Base-by-base conservation (phyloP, 2,888 invertebrate genomes). In the Pemphredon lugubris region DNA sequence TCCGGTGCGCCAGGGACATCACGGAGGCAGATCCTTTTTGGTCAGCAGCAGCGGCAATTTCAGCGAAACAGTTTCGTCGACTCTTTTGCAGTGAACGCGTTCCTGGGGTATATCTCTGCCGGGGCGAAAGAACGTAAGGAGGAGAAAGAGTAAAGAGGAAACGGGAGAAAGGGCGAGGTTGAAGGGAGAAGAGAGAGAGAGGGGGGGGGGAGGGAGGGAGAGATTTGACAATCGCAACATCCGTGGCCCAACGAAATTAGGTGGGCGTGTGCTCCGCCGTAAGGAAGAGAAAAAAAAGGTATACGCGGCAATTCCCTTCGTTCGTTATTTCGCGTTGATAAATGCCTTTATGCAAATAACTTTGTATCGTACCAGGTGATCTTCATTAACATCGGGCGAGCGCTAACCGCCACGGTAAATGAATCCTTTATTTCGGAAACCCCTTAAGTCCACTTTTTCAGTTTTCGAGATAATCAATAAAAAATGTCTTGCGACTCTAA, bases 31-130 rank as follows among this genome's bases (percentile, higher is more conserved):
- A 67, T 79, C 44, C 78, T 73, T 75, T 77, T 76, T 76, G 83
- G 82, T 79, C 83, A 82, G 72, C 80, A 77, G 70, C 81, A 60
- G 70, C 83, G 57, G 76, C 71, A 77, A 78, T 80, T 72, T 58
- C 63, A 53, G 30, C 57, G 64, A 76, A 76, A 68, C 59, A 57
- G 66, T 77, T 77, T 69, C 53, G 45, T 39, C 18, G 63, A 69
- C 47, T 57, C 67, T 34, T 66, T 57, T 39, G 50, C 65, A 42
- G 53, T 23, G 39, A 55, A 59, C 39, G 4, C 26, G 37, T 20
- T 7, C n/a, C 21, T 37, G n/a, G 2, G 50, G 34, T 26, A 34
- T 32, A 13, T 50, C 32, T 2, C 9, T 5, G 16, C 14, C 6
- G 11, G 30, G 16, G 26, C 18, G 40, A 55, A 55, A 37, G 53